Evolutionary conservation across 2,797 vertebrate genomes (phyloP), one percentile per base, ranked within the genome.

Genomic region (Rhinogobio ventralis): DNA sequence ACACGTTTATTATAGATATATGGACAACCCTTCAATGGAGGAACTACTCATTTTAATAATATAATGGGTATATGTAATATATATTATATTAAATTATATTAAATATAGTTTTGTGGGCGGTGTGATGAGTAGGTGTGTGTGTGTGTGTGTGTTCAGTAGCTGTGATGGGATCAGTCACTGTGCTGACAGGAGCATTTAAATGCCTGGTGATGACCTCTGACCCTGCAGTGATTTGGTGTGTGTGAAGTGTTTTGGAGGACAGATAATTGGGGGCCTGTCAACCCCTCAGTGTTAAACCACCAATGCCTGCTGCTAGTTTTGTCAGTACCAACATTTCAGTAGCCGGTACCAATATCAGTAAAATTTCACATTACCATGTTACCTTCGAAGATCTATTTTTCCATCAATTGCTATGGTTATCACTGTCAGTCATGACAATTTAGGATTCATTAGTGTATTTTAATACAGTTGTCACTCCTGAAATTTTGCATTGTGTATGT

Each of bases 91-190:
- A 36, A 46, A n/a, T n/a, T n/a, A n/a, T n/a, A n/a, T n/a, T n/a
- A 4, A 46, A 46, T 46, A 14, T 15, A 46, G 23, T n/a, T 10
- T 11, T 57, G 55, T 68, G 72, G n/a, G n/a, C n/a, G n/a, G n/a
- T n/a, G n/a, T n/a, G n/a, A n/a, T n/a, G n/a, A n/a, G n/a, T n/a
- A n/a, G n/a, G n/a, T n/a, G n/a, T n/a, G n/a, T n/a, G n/a, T n/a
- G n/a, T n/a, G 2, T 30, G 39, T 57, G 69, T 36, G 75, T 33
- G 83, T 53, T 55, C 23, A 67, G 79, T 60, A 79, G 60, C 51
- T 75, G 28, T 76, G 28, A 84, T 83, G 7, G 15, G 69, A 74
- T 83, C 39, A 57, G 42, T 64, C 25, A 64, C 46, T 39, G 30
- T 62, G 39, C 51, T 84, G 46, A 83, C 36, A 71, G 78, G 5